Conservation (phyloP, 2,113 vertebrate species). For the Xenopus tropicalis region DNA sequence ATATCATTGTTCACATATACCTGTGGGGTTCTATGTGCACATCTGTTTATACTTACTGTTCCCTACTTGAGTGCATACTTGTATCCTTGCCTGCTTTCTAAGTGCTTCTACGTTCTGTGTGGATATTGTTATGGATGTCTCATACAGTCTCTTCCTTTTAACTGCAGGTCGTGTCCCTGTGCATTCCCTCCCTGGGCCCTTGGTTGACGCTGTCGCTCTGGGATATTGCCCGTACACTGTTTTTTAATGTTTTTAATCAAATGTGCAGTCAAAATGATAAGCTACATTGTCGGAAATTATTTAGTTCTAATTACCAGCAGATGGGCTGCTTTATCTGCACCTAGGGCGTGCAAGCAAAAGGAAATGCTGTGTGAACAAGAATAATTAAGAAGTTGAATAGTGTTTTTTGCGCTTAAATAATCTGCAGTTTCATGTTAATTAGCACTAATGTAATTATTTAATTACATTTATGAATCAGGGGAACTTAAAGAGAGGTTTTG, state of each 20-base stretch:
- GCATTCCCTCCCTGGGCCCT: background rate
- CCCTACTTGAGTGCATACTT: background rate
- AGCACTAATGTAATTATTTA: slow-evolving; percentile 99
- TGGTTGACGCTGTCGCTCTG: slow-evolving; percentile 22
- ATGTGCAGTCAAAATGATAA: slow-evolving; percentile 98
- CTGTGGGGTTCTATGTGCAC: background rate
- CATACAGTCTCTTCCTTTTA: background rate
- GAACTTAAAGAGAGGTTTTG: slow-evolving; percentile 55
- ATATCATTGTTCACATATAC: background rate
- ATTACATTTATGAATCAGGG: slow-evolving; percentile 97
- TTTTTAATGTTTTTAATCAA: slow-evolving; percentile 80
- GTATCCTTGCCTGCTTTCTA: background rate
- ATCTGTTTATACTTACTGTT: background rate
- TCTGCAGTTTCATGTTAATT: slow-evolving; percentile 96
- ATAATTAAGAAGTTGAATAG: slow-evolving; percentile 99
- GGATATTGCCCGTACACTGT: slow-evolving; percentile 76
- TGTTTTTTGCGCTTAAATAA: slow-evolving; percentile 97
- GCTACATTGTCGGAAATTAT: slow-evolving; percentile 96
- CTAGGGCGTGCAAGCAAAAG: slow-evolving; percentile 96
- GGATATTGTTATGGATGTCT: background rate
- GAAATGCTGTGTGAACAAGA: slow-evolving; percentile 98
- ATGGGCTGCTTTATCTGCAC: slow-evolving; percentile 99
- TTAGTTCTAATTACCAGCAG: slow-evolving; percentile 99
- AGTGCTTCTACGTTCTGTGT: background rate
- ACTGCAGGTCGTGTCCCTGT: slow-evolving; percentile 18